Conservation (phyloP, 2,888 invertebrate genomes). For the Parapristionchus giblindavisi region DNA sequence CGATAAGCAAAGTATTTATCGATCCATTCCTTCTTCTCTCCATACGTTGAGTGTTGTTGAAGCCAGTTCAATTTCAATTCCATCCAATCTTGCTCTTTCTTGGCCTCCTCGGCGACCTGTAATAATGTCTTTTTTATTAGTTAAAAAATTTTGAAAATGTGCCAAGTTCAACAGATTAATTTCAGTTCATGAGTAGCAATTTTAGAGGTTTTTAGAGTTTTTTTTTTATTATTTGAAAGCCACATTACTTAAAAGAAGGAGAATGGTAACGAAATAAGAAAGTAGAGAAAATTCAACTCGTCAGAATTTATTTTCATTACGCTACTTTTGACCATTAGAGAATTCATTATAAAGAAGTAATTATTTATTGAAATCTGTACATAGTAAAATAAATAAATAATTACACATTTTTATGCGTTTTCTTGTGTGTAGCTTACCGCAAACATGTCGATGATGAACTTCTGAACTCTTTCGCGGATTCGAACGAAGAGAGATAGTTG, state of each 20-base stretch:
- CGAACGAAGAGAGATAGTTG: neutral
- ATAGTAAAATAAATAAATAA: neutral
- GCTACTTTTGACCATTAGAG: neutral
- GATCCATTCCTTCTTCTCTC: neutral
- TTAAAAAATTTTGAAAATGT: no score
- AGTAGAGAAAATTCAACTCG: no score
- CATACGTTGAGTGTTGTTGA: neutral
- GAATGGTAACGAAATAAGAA: no score
- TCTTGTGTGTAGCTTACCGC: no score
- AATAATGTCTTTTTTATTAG: no score
- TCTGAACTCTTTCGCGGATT: conserved; percentile 12
- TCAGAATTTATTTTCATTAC: no score
- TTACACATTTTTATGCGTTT: no score
- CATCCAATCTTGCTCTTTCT: neutral
- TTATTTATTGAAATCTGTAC: neutral
- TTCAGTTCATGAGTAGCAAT: neutral
- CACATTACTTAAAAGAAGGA: no score
- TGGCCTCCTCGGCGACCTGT: no score
- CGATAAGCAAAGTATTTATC: no score
- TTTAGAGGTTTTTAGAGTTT: no score
- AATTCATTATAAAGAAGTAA: neutral
- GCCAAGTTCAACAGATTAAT: neutral
- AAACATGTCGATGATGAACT: conserved; percentile 24
- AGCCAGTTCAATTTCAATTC: conserved; percentile 5
- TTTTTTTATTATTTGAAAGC: no score